Conservation (phyloP, 1,140 invertebrate genomes). For the Frieseomelitta varia region DNA sequence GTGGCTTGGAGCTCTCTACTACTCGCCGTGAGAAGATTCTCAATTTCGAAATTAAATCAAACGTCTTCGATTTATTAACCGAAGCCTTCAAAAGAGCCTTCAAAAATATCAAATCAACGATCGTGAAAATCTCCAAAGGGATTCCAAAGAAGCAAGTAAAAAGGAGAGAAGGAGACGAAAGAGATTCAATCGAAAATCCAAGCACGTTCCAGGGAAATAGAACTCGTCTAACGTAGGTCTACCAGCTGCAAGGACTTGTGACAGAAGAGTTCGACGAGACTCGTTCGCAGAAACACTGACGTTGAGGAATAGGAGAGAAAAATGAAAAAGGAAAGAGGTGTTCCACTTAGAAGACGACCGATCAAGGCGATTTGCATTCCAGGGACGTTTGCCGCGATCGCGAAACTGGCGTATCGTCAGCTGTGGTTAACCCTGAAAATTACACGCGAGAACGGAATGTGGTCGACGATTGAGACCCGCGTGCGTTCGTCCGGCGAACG, state of each 20-base stretch:
- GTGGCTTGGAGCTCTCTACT: no score
- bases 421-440: conserved; percentile 67
- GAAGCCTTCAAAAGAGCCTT: no score
- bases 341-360: conserved; percentile 51
- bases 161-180: not conserved
- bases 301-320: not conserved
- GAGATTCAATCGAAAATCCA: not conserved
- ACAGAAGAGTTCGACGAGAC: conserved; percentile 1
- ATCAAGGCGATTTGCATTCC: conserved; percentile 66
- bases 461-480: conserved; percentile 44
- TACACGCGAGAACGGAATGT: conserved; percentile 62
- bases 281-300: conserved; percentile 2
- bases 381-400: conserved; percentile 45
- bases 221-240: not conserved
- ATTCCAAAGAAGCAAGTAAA: not conserved
- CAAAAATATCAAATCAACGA: no score
- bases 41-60: no score
- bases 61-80: no score
- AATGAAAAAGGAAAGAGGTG: conserved; percentile 20
- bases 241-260: not conserved
- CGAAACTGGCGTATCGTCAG: conserved; percentile 57
- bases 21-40: no score
- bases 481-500: conserved; percentile 18
- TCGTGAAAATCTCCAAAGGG: not conserved
- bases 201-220: not conserved